Evolutionary conservation across 2,113 vertebrate genomes (phyloP).

Genomic region (Daubentonia madagascariensis): DNA sequence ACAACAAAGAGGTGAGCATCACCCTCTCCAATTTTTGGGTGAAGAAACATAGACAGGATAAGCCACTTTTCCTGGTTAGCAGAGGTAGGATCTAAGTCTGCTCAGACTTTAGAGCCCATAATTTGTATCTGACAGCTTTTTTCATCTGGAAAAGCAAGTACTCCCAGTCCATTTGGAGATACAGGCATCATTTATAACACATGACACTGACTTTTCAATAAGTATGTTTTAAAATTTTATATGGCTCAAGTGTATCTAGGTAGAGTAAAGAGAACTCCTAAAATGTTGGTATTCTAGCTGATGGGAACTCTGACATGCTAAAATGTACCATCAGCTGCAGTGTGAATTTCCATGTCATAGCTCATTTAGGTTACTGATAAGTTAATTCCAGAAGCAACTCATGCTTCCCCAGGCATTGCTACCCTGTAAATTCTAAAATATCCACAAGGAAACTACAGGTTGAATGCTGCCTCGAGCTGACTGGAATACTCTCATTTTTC

Average conservation of each 20-base stretch:
- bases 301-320: neutral
- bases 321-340: neutral
- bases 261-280: neutral
- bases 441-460: neutral
- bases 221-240: neutral
- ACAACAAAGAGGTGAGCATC: neutral
- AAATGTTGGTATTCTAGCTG: neutral
- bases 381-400: neutral
- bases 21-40: neutral
- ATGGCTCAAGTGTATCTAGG: neutral
- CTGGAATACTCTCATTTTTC: neutral
- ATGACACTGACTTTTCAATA: neutral
- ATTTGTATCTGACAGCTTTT: neutral
- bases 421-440: slow-evolving; percentile 12
- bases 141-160: neutral
- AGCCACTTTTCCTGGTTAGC: neutral
- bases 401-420: neutral
- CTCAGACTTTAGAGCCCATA: neutral
- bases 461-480: neutral
- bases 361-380: neutral
- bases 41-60: neutral
- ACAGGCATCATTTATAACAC: neutral
- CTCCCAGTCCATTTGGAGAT: neutral
- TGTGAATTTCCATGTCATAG: neutral
- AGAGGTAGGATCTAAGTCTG: neutral